These are phyloP conservation scores for Podarcis lilfordi DNA, from an alignment of 2,797 vertebrate genomes.

Conservation along the genomic window DNA sequence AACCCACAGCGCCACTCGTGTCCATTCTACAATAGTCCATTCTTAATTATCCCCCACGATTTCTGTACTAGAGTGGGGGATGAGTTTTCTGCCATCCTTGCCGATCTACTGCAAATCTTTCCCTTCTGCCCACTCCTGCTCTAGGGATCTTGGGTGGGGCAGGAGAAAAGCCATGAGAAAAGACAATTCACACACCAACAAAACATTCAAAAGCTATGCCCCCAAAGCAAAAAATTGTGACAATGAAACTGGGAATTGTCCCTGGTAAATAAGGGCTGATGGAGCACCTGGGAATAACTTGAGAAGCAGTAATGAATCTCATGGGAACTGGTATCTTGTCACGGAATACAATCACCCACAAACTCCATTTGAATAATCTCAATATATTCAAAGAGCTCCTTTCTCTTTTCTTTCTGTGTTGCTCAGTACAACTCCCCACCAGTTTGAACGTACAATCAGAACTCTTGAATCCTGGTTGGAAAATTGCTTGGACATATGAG, in stretches of 20 bases:
- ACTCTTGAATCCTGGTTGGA: background rate
- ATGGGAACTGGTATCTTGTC: background rate
- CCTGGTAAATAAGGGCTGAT: background rate
- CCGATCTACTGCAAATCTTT: no score
- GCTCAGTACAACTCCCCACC: background rate
- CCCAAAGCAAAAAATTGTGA: background rate
- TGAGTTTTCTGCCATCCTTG: no score
- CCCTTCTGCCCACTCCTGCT: background rate
- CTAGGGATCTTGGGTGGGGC: background rate
- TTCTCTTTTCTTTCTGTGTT: background rate
- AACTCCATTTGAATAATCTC: background rate
- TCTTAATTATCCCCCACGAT: no score
- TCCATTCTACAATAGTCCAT: no score
- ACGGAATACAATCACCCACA: background rate
- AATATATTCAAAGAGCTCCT: background rate
- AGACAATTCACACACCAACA: background rate
- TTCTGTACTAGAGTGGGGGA: no score
- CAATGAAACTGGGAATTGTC: background rate
- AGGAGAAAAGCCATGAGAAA: background rate
- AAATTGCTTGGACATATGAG: background rate
- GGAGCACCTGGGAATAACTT: background rate
- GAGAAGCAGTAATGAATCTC: background rate
- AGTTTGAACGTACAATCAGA: slow-evolving; percentile 4
- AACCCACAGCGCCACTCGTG: no score
- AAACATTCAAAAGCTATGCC: background rate